Base-by-base conservation (phyloP, 2,888 invertebrate genomes). In the Polia nebulosa region DNA sequence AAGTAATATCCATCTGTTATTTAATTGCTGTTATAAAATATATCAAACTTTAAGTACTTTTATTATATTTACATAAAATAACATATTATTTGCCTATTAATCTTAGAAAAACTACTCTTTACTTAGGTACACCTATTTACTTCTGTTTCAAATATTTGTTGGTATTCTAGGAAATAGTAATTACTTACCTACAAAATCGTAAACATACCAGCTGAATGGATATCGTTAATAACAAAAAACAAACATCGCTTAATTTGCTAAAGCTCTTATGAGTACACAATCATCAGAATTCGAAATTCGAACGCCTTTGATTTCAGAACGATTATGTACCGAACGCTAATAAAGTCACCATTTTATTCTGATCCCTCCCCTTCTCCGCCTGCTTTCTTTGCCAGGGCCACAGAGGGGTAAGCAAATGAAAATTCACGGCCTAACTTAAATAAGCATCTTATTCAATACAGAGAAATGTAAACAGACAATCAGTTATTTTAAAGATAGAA, bases 391-490 rank as follows among this genome's bases (percentile, higher is more conserved):
- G 60, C 62, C 74, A 65, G 72, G 81, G 62, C 64, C 68, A 59
- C 39, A 66, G 67, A 76, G 68, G 73, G 53, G 82, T 60, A 81
- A 81, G 69, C 78, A 74, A 81, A 66, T 66, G 72, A 41, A 78
- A 84, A 84, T 84, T 81, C 81, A 70, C 85, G 87, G 82, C 82
- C 89, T 83, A 87, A 88, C 80, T 88, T 87, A 87, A 90, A 88
- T 89, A 89, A 88, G 81, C 88, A 87, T 87, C 89, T 91, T 90
- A 93, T 91, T 94, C 92, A 91, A 93, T 92, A 94, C 94, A 90
- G 88, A 91, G 91, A 88, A 93, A 93, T 91, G 94, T 92, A 94
- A 95, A 95, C 93, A 95, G 92, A 95, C 94, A 95, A 94, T 95
- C 95, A 95, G 92, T 89, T 90, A 82, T 83, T 95, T 94, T 92